These are phyloP conservation scores for Eunapius fragilis DNA, from an alignment of 37 sponge, comb jelly and placozoan genomes.

Conservation along the genomic window DNA sequence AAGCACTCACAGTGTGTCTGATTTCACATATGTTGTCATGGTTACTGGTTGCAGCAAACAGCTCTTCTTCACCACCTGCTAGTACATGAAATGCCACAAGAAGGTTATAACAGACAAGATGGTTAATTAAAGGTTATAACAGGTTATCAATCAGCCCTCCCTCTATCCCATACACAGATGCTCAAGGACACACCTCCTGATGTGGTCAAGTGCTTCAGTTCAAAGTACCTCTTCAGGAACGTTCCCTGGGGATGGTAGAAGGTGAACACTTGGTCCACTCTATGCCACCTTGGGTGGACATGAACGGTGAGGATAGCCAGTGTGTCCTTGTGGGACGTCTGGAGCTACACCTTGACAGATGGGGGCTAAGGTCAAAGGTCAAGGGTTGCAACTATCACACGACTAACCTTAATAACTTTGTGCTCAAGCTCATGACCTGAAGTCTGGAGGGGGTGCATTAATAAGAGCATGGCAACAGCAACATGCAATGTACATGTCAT, in stretches of 20 bases:
- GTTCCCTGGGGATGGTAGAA: constrained; percentile 71
- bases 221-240: constrained; percentile 40
- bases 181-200: not conserved
- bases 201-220: not conserved
- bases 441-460: not conserved
- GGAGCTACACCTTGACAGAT: constrained; percentile 54
- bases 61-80: not conserved
- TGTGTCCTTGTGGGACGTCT: constrained; percentile 19
- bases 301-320: constrained; percentile 32
- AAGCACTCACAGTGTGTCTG: constrained; percentile 3
- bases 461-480: too few species aligned
- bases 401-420: not conserved
- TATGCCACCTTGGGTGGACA: constrained; percentile 24
- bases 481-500: too few species aligned
- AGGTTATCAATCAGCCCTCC: not conserved
- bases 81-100: not conserved
- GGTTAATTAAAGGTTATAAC: not conserved
- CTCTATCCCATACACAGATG: not conserved
- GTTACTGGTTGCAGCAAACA: constrained; percentile 25
- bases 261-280: constrained; percentile 41
- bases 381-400: not conserved
- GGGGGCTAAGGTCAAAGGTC: not conserved
- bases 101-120: too few species aligned
- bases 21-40: constrained; percentile 20
- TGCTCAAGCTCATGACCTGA: not conserved